phyloP scores from a whole-genome alignment of 2,113 vertebrate genomes.

The Peromyscus californicus region DNA sequence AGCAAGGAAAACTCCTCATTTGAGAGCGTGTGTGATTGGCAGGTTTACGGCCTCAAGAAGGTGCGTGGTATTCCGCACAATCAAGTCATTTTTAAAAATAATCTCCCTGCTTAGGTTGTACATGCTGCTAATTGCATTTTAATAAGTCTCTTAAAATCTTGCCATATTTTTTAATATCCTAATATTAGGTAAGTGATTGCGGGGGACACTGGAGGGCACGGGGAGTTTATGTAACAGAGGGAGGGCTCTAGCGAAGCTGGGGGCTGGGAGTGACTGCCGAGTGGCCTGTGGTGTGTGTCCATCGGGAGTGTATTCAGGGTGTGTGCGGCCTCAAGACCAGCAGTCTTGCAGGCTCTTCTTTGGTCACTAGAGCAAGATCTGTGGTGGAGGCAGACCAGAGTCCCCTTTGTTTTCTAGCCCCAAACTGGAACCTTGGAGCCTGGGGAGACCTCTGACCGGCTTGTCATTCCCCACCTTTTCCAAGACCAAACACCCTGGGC shows the following conservation, averaged over 20 bases:
- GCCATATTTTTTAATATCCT: slow-evolving; percentile 93
- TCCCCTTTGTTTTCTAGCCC: not conserved
- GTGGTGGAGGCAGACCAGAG: not conserved
- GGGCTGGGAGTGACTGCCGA: slow-evolving; percentile 77
- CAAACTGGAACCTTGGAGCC: not conserved
- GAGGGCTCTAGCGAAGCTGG: slow-evolving; percentile 80
- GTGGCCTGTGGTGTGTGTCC: slow-evolving; percentile 48
- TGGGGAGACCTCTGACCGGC: not conserved
- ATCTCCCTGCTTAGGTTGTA: slow-evolving; percentile 91
- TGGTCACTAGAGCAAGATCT: not conserved
- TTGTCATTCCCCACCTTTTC: not conserved
- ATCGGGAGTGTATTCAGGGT: accelerated
- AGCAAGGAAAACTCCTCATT: slow-evolving; percentile 86
- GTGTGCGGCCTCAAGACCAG: not conserved
- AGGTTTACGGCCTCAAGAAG: slow-evolving; percentile 91
- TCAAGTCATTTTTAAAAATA: slow-evolving; percentile 90
- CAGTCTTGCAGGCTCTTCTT: not conserved
- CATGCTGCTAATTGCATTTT: slow-evolving; percentile 90
- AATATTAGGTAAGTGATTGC: slow-evolving; percentile 93
- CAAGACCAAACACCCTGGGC: not conserved
- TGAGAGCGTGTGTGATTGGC: slow-evolving; percentile 89
- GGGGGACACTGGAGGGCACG: slow-evolving; percentile 91
- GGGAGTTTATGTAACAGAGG: slow-evolving; percentile 87
- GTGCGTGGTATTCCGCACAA: slow-evolving; percentile 90
- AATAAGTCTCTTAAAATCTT: slow-evolving; percentile 93